Evolutionary conservation across 2,113 vertebrate genomes (phyloP), one percentile per base, ranked within the genome.

Genomic region (Leptosomus discolor): DNA sequence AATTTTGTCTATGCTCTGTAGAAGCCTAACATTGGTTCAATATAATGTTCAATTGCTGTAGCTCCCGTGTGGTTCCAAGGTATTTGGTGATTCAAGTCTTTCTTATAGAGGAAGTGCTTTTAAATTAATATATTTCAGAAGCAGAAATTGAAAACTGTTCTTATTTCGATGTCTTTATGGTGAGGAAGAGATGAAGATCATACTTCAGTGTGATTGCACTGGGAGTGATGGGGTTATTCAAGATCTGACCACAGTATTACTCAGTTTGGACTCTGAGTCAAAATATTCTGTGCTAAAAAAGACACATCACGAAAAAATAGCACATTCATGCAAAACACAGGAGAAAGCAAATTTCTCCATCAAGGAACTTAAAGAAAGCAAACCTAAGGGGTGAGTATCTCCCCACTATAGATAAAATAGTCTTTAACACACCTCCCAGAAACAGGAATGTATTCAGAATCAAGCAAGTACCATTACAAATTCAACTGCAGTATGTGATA

Each of bases 121-220:
- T 64, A 94, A 93, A 97, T 84, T 93, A 93, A 85, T 94, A 24
- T 48, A 77, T 96, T 93, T 94, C 81, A 68, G 75, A 81, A 87
- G 17, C 5, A 91, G 23, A 86, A 84, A 95, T 71, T 90, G 68
- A 91, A 94, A 94, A 95, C 67, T 48, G 11, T 32, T 90, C 60
- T 81, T 80, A 94, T 74, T 93, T 85, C 0, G 0, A 67, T 90
- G 16, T 30, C 94, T 94, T 56, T 65, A 32, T 57, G 56, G 37
- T 83, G 34, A 88, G 37, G 54, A 96, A 95, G 78, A 88, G 36
- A 54, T 68, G 54, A 81, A 81, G 57, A 83, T 74, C 56, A 73
- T 74, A 74, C 56, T 64, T 95, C 56, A 86, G n/a, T 51, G 26
- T 54, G 63, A 80, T 83, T 93, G 81, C 58, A 51, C 21, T 23